Conservation (phyloP, 2,113 vertebrate species). For the Alouatta palliata region DNA sequence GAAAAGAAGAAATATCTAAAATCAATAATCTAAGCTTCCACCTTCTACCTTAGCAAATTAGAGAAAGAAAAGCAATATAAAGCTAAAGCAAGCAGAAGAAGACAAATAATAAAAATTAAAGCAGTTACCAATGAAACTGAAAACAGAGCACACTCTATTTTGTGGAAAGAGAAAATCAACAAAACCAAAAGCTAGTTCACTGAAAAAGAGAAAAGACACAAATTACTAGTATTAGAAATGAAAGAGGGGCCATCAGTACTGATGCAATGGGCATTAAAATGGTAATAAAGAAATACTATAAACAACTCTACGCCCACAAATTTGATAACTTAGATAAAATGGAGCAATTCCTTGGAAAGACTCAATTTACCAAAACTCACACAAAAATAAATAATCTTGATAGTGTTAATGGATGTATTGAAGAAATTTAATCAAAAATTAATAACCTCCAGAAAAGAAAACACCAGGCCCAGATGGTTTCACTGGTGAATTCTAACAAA, state of each 20-base stretch:
- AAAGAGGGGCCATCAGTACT: not conserved
- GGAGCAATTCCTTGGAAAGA: not conserved
- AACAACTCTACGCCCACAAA: not conserved
- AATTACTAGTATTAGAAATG: not conserved
- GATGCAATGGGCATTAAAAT: not conserved
- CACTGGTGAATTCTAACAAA: not conserved
- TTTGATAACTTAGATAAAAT: not conserved
- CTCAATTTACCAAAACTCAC: not conserved
- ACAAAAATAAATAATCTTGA: not conserved
- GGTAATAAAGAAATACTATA: not conserved
- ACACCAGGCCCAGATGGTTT: not conserved
- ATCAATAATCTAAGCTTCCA: constrained; percentile 24
- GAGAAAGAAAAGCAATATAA: not conserved
- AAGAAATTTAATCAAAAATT: not conserved
- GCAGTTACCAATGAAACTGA: not conserved
- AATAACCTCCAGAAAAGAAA: not conserved
- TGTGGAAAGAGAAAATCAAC: not conserved
- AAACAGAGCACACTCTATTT: not conserved
- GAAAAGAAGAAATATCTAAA: not conserved
- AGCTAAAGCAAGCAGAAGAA: not conserved
- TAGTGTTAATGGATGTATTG: not conserved
- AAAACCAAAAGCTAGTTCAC: not conserved
- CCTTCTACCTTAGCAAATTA: not conserved
- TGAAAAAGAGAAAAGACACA: not conserved
- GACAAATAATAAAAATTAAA: constrained; percentile 30